phyloP scores from a whole-genome alignment of 1,140 invertebrate genomes.

The Manduca sexta region DNA sequence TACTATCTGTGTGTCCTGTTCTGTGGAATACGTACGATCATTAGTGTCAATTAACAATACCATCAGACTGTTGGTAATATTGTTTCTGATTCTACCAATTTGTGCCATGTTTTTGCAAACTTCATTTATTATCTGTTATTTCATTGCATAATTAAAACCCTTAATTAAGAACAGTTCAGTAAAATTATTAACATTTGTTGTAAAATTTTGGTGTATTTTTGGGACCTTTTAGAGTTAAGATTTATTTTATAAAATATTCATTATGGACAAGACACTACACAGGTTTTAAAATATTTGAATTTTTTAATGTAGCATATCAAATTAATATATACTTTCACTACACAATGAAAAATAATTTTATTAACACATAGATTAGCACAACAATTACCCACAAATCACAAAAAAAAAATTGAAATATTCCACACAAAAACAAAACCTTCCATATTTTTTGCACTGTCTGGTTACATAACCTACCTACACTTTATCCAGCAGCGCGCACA shows the following conservation, averaged over 20 bases:
- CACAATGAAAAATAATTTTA: neutral
- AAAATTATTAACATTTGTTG: too few relatives aligned
- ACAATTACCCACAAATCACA: neutral
- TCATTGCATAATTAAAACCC: neutral
- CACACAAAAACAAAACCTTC: neutral
- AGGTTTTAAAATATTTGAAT: too few relatives aligned
- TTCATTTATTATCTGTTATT: too few relatives aligned
- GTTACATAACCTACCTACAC: constrained; percentile 5
- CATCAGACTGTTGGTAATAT: neutral
- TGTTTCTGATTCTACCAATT: constrained; percentile 6
- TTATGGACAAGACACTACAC: too few relatives aligned
- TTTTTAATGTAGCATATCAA: too few relatives aligned
- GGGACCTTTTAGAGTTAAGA: too few relatives aligned
- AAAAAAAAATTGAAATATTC: neutral
- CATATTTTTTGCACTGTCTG: neutral
- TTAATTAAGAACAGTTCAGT: too few relatives aligned
- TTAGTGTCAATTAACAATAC: neutral
- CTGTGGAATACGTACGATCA: neutral
- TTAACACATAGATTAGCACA: too few relatives aligned
- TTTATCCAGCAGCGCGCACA: neutral
- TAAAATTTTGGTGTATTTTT: too few relatives aligned
- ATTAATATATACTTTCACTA: too few relatives aligned
- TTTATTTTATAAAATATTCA: too few relatives aligned
- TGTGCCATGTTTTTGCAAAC: neutral
- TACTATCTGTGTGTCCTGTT: constrained; percentile 15